Percentiles rank a stretch among this genome's conserved stretches.
Conservation (phyloP, 2,113 vertebrate species). For the Tiliqua scincoides region DNA sequence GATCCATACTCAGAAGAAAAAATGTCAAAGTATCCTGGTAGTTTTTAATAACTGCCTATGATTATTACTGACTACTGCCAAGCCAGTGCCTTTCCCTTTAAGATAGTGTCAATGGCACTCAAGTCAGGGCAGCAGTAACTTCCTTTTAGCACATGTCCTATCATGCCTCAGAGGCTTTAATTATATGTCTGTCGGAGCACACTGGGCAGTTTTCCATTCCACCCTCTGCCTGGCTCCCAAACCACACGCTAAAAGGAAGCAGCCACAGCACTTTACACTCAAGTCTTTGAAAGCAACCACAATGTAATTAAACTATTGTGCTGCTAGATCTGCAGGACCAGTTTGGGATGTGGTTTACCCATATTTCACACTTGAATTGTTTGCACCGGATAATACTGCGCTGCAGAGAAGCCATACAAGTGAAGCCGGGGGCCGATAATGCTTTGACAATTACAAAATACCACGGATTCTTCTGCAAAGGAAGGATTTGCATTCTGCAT, state of each 20-base stretch:
- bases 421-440: constrained; percentile 30
- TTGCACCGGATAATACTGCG: constrained; percentile 17
- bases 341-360: constrained; percentile 67
- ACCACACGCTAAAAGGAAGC: constrained; percentile 68
- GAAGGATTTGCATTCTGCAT: constrained; percentile 3
- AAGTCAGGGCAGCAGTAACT: constrained; percentile 31
- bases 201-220: constrained; percentile 64
- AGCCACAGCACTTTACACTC: constrained; percentile 65
- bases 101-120: constrained; percentile 6
- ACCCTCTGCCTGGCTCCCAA: constrained; percentile 61
- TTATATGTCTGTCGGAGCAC: constrained; percentile 61
- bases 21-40: neutral
- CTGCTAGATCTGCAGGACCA: constrained; percentile 59
- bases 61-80: neutral
- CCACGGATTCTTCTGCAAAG: neutral
- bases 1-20: neutral
- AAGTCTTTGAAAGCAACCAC: constrained; percentile 66
- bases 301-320: constrained; percentile 66
- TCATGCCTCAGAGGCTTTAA: constrained; percentile 57
- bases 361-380: constrained; percentile 41
- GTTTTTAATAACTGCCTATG: neutral
- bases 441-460: neutral
- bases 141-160: constrained; percentile 45
- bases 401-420: constrained; percentile 29
- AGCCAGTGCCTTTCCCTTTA: constrained; percentile 1